Evolutionary conservation across 2,888 invertebrate species (phyloP).

Genomic region (Erynnis tages): DNA sequence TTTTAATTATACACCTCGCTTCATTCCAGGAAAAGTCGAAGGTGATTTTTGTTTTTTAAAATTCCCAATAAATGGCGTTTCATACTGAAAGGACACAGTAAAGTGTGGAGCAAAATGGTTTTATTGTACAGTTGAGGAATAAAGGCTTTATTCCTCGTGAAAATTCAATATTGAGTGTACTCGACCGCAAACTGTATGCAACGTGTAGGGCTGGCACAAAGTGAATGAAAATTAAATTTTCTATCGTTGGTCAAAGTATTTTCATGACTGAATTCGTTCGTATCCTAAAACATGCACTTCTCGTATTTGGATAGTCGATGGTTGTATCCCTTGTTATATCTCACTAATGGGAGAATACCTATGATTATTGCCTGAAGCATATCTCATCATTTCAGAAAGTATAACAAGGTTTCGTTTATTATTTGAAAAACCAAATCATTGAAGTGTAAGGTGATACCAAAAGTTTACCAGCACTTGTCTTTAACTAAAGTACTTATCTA

Average conservation of each 20-base stretch:
- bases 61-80: conserved; percentile 9
- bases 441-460: no score
- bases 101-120: conserved; percentile 13
- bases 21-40: not conserved
- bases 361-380: no score
- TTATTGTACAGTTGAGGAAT: conserved; percentile 26
- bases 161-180: conserved; percentile 27
- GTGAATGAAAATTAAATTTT: conserved; percentile 10
- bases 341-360: no score
- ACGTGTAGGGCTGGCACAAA: conserved; percentile 12
- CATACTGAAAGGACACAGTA: conserved; percentile 12
- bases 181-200: conserved; percentile 26
- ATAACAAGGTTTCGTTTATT: no score
- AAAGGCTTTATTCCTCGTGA: conserved; percentile 23
- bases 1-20: not conserved
- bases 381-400: no score
- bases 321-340: no score
- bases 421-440: no score
- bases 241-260: conserved; percentile 9
- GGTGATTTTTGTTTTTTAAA: conserved; percentile 4
- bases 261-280: no score
- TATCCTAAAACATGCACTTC: no score
- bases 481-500: no score
- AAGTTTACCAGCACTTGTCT: not conserved
- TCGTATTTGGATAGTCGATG: no score